Conservation (phyloP, 1,140 invertebrate genomes). For the Pomacea maculata region DNA sequence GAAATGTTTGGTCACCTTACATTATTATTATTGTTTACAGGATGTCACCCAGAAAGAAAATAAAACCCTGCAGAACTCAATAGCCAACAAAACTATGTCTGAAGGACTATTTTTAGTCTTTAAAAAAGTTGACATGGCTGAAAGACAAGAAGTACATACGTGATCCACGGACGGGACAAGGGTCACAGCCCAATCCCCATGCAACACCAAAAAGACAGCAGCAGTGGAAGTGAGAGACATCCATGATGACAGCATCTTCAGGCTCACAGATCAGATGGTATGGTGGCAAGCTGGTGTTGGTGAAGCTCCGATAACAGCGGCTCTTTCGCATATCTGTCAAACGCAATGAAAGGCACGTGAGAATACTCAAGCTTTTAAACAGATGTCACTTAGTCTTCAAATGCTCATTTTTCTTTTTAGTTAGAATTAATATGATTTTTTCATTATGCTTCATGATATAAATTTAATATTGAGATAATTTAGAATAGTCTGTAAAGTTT, state of each 20-base stretch:
- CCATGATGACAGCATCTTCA: conserved; percentile 76
- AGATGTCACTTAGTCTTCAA: no score
- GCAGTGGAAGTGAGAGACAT: conserved; percentile 84
- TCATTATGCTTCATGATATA: no score
- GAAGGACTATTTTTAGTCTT: no score
- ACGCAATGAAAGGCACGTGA: background rate
- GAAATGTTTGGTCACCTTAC: no score
- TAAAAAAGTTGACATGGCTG: background rate
- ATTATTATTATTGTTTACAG: no score
- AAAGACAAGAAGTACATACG: background rate
- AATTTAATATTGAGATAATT: no score
- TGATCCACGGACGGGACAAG: conserved; percentile 72
- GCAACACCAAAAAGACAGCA: conserved; percentile 89
- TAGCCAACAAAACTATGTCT: background rate
- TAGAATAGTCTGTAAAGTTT: no score
- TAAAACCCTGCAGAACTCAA: conserved; percentile 8
- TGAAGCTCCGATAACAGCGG: conserved; percentile 79
- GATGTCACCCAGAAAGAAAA: background rate
- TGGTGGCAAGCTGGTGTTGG: conserved; percentile 57
- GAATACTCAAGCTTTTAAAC: no score
- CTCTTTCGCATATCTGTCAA: conserved; percentile 84
- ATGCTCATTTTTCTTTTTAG: no score
- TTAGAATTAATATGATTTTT: no score
- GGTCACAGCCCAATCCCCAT: conserved; percentile 79
- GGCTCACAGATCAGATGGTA: conserved; percentile 68